These are phyloP conservation scores for Panthera uncia DNA, from an alignment of 2,113 vertebrate species.

Conservation along the genomic window DNA sequence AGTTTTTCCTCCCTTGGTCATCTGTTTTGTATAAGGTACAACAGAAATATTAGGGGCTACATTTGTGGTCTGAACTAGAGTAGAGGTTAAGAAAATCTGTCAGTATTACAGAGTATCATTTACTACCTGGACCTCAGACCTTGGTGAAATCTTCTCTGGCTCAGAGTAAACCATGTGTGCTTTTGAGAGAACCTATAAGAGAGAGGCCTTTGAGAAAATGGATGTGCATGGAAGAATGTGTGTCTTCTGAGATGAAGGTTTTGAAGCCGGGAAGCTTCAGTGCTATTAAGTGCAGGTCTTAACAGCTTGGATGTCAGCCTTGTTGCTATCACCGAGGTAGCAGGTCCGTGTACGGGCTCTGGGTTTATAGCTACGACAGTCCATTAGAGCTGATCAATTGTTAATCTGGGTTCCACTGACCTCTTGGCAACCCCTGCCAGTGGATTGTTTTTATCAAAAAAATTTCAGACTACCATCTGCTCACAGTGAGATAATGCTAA, in stretches of 20 bases:
- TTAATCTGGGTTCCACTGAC: conserved; percentile 86
- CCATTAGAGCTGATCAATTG: conserved; percentile 92
- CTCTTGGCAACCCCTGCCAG: conserved; percentile 82
- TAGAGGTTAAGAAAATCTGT: neutral
- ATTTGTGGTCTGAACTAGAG: neutral
- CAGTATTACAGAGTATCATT: neutral
- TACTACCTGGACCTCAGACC: neutral
- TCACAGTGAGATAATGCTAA: conserved; percentile 76
- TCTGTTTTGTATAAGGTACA: neutral
- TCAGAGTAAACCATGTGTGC: conserved; percentile 20
- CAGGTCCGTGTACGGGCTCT: conserved; percentile 79
- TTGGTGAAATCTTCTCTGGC: conserved; percentile 10
- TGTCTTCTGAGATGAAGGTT: conserved; percentile 58
- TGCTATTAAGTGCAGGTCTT: conserved; percentile 66
- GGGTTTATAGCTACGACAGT: conserved; percentile 85
- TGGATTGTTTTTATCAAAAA: conserved; percentile 86
- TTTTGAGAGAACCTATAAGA: conserved; percentile 4
- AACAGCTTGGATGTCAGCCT: conserved; percentile 79
- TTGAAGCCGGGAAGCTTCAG: conserved; percentile 38
- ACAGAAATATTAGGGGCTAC: neutral
- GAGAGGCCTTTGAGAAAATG: conserved; percentile 47
- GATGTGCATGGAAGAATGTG: conserved; percentile 38
- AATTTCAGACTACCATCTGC: conserved; percentile 81
- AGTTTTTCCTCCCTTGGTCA: neutral
- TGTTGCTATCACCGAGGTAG: conserved; percentile 82